These are phyloP conservation scores for Dendrocincla fuliginosa DNA, from an alignment of 2,797 vertebrate genomes.

Conservation along the genomic window DNA sequence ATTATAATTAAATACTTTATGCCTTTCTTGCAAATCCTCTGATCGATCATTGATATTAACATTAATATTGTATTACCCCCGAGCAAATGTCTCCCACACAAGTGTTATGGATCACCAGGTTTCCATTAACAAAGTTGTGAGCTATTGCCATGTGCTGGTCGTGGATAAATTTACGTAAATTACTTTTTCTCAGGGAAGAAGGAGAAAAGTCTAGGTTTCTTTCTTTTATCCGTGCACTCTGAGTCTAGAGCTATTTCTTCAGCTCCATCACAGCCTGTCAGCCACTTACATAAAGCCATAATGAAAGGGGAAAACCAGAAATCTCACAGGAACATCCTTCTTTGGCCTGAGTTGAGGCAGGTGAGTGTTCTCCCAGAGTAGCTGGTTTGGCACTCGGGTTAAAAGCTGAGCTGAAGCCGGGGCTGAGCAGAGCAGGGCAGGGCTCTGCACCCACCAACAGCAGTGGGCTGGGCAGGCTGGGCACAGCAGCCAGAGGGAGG, in stretches of 20 bases:
- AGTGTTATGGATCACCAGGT: constrained; percentile 94
- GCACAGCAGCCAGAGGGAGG: neutral
- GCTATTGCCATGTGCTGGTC: constrained; percentile 74
- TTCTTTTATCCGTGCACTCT: neutral
- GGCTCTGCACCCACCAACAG: neutral
- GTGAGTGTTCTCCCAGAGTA: neutral
- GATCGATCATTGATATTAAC: constrained; percentile 95
- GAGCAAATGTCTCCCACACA: constrained; percentile 85
- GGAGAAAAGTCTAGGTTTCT: neutral
- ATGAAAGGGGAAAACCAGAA: neutral
- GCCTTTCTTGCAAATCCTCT: constrained; percentile 94
- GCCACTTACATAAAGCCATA: neutral
- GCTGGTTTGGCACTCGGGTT: rapidly evolving
- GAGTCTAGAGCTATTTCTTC: neutral
- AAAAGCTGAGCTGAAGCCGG: neutral
- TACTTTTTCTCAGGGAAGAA: constrained; percentile 78
- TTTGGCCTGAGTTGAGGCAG: neutral
- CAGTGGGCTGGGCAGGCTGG: neutral
- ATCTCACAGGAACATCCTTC: neutral
- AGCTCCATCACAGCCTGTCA: neutral
- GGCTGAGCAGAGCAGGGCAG: neutral
- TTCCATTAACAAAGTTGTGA: constrained; percentile 96
- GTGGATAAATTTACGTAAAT: constrained; percentile 87
- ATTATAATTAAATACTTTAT: constrained; percentile 98
- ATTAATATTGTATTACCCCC: constrained; percentile 89